phyloP scores from a whole-genome alignment of 2,113 vertebrate species.

The Cephalopterus ornatus region DNA sequence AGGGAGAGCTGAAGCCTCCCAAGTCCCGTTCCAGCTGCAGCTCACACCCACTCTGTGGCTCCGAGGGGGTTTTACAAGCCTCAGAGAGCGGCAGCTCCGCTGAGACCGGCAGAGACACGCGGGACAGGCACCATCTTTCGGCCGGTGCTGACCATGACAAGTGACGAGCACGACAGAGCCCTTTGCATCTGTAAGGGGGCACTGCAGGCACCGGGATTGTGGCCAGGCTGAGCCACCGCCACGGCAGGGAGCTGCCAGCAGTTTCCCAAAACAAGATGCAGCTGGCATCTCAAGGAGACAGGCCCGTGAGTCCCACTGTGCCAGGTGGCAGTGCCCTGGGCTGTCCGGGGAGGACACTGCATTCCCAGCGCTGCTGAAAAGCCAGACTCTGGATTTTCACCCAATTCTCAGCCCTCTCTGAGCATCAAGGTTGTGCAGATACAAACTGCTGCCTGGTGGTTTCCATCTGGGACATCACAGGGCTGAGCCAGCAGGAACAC shows the following conservation, averaged over 20 bases:
- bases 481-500: background rate
- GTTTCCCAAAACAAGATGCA: background rate
- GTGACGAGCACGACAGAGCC: background rate
- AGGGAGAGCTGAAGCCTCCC: background rate
- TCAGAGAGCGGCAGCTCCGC: background rate
- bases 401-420: background rate
- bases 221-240: background rate
- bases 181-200: background rate
- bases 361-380: background rate
- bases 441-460: background rate
- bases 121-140: slow-evolving; percentile 50
- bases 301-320: accelerated
- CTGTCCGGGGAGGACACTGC: background rate
- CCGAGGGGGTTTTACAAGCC: background rate
- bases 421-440: background rate
- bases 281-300: background rate
- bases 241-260: background rate
- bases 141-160: slow-evolving; percentile 43
- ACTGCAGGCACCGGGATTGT: background rate
- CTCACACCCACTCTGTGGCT: background rate
- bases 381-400: background rate
- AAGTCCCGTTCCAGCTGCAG: accelerated
- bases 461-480: background rate
- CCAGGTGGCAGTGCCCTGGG: background rate
- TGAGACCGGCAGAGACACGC: background rate